Evolutionary conservation across 2,888 invertebrate genomes (phyloP), one percentile per base, ranked within the genome.

Genomic region (Caenorhabditis plicata): DNA sequence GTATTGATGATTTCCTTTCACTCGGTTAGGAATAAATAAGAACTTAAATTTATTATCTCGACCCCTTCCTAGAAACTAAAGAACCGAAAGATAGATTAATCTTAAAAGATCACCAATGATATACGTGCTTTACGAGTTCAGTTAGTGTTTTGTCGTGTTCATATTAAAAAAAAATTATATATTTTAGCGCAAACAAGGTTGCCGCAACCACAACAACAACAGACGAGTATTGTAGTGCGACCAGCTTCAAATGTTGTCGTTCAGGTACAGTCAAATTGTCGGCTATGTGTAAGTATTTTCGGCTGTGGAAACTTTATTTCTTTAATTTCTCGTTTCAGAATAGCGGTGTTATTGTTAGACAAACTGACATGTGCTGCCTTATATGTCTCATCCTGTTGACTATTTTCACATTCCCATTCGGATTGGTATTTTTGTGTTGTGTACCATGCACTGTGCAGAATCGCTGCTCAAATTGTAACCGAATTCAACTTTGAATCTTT

Each of bases 401-500:
- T 35, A 75, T 78, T 48, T 76, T 72, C 61, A 77, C 75, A 5
- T 78, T 78, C 62, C 78, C 78, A 33, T 64, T 77, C 50, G 78
- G 78, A 8, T 64, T 78, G 9, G 49, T 78, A 38, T 71, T 78
- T 52, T 61, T 78, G 7, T 76, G 71, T 50, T 76, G 75, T 52
- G 60, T 77, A 20, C 76, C 76, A 17, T 76, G 76, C 58, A 70
- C 76, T 9, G 69, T 68, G 25, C 68, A 64, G 15, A 58, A 60
- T 26, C 64, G 68, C 8, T 68, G 68, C 52, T 35, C 57, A 20
- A 48, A 56, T 38, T 68, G 68, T 31, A 9, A n/a, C 7, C 29
- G 25, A 8, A 15, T 36, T 20, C n/a, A n/a, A n/a, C n/a, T n/a
- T n/a, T n/a, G n/a, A n/a, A n/a, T n/a, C n/a, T n/a, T n/a, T n/a